phyloP scores from a whole-genome alignment of 2,888 invertebrate genomes.

The Allophyes oxyacanthae region DNA sequence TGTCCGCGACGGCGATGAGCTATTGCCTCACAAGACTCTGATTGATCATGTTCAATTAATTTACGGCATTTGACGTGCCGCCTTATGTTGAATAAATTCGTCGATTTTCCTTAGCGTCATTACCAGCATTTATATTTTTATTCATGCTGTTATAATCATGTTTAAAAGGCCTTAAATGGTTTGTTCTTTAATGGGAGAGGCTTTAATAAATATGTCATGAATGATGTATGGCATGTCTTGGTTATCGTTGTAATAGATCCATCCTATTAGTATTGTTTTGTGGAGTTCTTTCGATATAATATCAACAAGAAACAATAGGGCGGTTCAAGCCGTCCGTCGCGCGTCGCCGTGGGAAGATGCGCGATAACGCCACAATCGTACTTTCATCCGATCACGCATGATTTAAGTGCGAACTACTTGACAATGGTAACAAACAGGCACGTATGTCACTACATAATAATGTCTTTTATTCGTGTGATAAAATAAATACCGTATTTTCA shows the following conservation, averaged over 20 bases:
- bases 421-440: conserved; percentile 70
- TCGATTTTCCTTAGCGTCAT: conserved; percentile 41
- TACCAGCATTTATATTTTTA: conserved; percentile 36
- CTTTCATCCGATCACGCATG: conserved; percentile 86
- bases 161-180: conserved; percentile 32
- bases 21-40: conserved; percentile 57
- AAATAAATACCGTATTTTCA: conserved; percentile 1
- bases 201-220: conserved; percentile 54
- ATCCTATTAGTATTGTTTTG: conserved; percentile 74
- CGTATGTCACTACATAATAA: conserved; percentile 40
- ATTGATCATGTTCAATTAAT: conserved; percentile 64
- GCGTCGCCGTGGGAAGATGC: conserved; percentile 76
- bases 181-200: conserved; percentile 33
- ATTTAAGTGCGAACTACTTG: conserved; percentile 81
- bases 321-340: conserved; percentile 59
- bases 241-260: conserved; percentile 72
- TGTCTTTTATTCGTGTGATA: conserved; percentile 29
- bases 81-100: conserved; percentile 39
- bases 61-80: conserved; percentile 33
- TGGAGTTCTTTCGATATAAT: conserved; percentile 66
- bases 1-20: conserved; percentile 42
- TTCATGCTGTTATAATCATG: conserved; percentile 19
- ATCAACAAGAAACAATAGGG: conserved; percentile 70
- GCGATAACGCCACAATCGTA: conserved; percentile 78
- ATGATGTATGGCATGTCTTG: conserved; percentile 67